Conservation (phyloP, 2,888 invertebrate genomes). For the Tetropium fuscum region DNA sequence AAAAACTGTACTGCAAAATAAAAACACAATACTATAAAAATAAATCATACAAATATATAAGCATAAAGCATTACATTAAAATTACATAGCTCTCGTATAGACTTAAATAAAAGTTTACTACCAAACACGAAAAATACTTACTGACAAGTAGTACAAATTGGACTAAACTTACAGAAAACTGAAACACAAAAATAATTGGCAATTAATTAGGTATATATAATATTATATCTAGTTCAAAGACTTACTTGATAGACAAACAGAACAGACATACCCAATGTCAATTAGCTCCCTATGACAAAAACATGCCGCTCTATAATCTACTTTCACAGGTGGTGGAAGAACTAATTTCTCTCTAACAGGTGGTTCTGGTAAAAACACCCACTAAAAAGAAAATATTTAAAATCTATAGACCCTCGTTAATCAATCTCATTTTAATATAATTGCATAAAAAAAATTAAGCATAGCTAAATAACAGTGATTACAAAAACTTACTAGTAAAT, state of each 20-base stretch:
- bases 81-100: too few species aligned
- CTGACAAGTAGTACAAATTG: constrained; percentile 98
- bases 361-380: constrained; percentile 94
- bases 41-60: constrained; percentile 1
- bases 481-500: constrained; percentile 78
- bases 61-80: too few species aligned
- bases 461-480: too few species aligned
- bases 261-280: constrained; percentile 97
- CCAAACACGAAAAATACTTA: constrained; percentile 73
- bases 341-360: constrained; percentile 84
- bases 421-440: too few species aligned
- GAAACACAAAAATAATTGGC: constrained; percentile 65
- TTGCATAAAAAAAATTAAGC: too few species aligned
- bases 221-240: too few species aligned
- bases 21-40: constrained; percentile 22
- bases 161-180: constrained; percentile 98
- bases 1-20: constrained; percentile 85
- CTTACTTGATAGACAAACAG: constrained; percentile 94
- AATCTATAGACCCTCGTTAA: too few species aligned
- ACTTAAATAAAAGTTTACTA: background rate
- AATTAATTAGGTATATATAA: background rate
- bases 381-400: constrained; percentile 68
- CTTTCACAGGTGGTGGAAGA: constrained; percentile 88
- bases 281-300: constrained; percentile 97
- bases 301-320: constrained; percentile 97